Evolutionary conservation across 2,113 vertebrate species (phyloP), one percentile per base, ranked within the genome.

Genomic region (Empidonax traillii): DNA sequence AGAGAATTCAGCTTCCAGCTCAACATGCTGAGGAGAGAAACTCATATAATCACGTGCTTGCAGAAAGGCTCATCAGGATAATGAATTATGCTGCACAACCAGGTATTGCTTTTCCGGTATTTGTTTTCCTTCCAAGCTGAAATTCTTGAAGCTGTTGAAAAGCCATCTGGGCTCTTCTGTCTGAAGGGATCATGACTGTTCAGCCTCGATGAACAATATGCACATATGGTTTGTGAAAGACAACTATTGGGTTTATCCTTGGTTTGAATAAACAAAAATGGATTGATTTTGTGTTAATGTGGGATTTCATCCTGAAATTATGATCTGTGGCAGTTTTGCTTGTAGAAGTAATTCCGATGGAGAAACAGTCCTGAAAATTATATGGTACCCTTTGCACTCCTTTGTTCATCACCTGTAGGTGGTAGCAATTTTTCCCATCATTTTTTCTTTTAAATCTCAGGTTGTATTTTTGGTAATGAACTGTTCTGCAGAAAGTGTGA

Each of bases 31-130:
- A 97, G 14, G 99, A 99, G 95, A 99, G 98, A 94, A 98, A 94
- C 92, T 97, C 97, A 1, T 99, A 99, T 94, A 99, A 99, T 83
- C 98, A 99, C 46, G 98, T 99, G 7, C 98, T 99, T 71, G 98
- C 98, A 3, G 99, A 99, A 87, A 97, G 99, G 66, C 98, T 99
- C n/a, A 99, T 99, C 91, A 96, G 99, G 80, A 98, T 99, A 76
- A 99, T 99, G 98, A 99, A 98, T 96, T 98, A 98, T 5, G 99
- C 99, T 30, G 98, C 99, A 41, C 99, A 99, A 82, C 98, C 98
- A 98, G 99, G 99, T 99, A 97, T 56, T 19, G 16, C 43, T 35
- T 90, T 55, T 63, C 39, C 14, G 47, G 12, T 71, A 22, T 41
- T 75, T 65, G 14, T 80, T 89, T 87, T 91, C 37, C 19, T 91